Conservation (phyloP, 2,113 vertebrate genomes). For the Phaethon lepturus region DNA sequence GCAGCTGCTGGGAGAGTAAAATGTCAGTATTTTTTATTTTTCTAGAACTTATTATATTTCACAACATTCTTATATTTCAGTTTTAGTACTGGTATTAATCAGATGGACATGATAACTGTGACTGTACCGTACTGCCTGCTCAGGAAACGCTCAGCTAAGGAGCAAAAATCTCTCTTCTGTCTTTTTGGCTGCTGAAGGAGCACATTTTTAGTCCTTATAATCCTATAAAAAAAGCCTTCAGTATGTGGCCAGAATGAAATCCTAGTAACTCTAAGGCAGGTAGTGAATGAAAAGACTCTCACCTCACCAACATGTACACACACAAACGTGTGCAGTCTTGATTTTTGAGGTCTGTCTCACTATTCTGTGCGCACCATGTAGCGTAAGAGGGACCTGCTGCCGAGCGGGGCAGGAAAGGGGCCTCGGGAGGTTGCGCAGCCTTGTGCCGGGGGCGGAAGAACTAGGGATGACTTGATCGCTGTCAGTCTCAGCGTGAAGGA, state of each 20-base stretch:
- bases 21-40: not conserved
- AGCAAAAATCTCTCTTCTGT: not conserved
- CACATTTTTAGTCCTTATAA: not conserved
- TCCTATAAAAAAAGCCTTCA: not conserved
- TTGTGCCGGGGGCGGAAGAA: accelerated
- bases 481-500: accelerated
- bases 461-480: not conserved
- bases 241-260: not conserved
- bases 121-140: not conserved
- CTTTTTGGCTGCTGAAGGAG: not conserved
- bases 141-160: not conserved
- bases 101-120: not conserved
- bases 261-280: not conserved
- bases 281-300: not conserved
- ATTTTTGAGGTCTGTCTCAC: not conserved
- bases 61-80: not conserved
- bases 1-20: not conserved
- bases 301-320: accelerated
- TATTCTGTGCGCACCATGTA: accelerated
- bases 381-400: not conserved
- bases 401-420: not conserved
- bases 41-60: not conserved
- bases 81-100: not conserved
- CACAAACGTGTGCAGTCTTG: not conserved
- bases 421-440: accelerated